Evolutionary conservation across 2,888 invertebrate species (phyloP).

Genomic region (Eudasyphora cyanicolor): DNA sequence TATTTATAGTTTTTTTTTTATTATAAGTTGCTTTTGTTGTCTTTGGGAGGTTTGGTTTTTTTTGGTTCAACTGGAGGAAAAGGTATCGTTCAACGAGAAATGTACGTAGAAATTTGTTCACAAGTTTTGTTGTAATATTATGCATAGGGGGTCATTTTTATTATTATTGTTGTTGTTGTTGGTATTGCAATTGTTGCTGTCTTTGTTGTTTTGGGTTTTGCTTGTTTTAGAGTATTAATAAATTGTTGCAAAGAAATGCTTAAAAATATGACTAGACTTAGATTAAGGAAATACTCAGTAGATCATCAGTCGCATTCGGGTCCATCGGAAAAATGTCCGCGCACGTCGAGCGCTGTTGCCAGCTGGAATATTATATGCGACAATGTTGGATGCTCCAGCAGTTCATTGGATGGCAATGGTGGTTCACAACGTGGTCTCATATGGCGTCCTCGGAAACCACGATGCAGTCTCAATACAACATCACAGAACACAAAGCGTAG

Average conservation of each 20-base stretch:
- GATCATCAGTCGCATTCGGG: conserved; percentile 81
- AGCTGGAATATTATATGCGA: conserved; percentile 91
- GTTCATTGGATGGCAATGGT: conserved; percentile 90
- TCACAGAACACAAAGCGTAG: conserved; percentile 96
- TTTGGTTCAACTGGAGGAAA: neutral
- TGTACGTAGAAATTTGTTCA: conserved; percentile 13
- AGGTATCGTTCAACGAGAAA: conserved; percentile 18
- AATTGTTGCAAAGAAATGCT: conserved; percentile 63
- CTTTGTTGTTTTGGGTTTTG: conserved; percentile 62
- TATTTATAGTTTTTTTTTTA: conserved; percentile 1
- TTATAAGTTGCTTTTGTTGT: neutral
- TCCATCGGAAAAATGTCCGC: conserved; percentile 81
- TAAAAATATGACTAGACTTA: conserved; percentile 61
- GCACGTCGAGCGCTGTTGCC: conserved; percentile 91
- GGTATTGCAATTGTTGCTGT: conserved; percentile 56
- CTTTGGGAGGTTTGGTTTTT: neutral
- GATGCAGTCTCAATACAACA: conserved; percentile 92
- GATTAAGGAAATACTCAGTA: conserved; percentile 35
- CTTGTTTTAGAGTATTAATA: conserved; percentile 68
- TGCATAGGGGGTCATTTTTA: neutral
- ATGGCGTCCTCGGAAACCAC: conserved; percentile 90
- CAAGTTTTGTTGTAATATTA: conserved; percentile 1
- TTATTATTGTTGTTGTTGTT: conserved; percentile 53
- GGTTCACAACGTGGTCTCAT: conserved; percentile 93
- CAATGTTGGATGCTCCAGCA: conserved; percentile 91